Conservation (phyloP, 1,140 invertebrate species). For the Euura saliciscinereae region DNA sequence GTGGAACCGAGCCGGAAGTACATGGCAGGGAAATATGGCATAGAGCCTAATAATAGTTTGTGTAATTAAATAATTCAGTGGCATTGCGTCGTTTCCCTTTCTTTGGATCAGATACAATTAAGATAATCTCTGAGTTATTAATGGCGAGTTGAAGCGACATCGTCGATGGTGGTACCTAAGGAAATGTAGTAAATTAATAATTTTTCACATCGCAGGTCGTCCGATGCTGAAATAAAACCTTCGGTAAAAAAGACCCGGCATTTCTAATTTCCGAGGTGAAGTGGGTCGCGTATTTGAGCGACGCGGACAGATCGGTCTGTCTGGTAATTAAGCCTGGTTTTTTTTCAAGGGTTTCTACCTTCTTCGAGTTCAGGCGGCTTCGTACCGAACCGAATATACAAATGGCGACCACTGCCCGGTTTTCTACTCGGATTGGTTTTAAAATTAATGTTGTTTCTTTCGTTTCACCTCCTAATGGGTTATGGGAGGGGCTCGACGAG, state of each 20-base stretch:
- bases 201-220: background rate
- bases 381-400: conserved; percentile 32
- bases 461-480: conserved; percentile 57
- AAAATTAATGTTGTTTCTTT: conserved; percentile 57
- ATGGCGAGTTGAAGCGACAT: background rate
- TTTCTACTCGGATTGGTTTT: conserved; percentile 51
- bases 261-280: conserved; percentile 27
- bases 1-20: too few species aligned
- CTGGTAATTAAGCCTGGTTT: conserved; percentile 45
- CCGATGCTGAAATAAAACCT: background rate
- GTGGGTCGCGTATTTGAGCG: conserved; percentile 31
- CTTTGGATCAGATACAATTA: background rate
- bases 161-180: background rate
- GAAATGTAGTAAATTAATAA: conserved; percentile 1
- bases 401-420: conserved; percentile 47
- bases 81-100: background rate
- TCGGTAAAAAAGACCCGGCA: conserved; percentile 4
- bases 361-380: too few species aligned
- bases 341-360: conserved; percentile 11
- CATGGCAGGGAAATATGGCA: too few species aligned
- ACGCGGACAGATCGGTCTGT: conserved; percentile 20
- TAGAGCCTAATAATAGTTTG: too few species aligned
- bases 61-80: too few species aligned
- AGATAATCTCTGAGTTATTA: background rate
- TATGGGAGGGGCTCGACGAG: conserved; percentile 55